These are phyloP conservation scores for Oncorhynchus masou DNA, from an alignment of 2,113 vertebrate genomes.

Conservation along the genomic window DNA sequence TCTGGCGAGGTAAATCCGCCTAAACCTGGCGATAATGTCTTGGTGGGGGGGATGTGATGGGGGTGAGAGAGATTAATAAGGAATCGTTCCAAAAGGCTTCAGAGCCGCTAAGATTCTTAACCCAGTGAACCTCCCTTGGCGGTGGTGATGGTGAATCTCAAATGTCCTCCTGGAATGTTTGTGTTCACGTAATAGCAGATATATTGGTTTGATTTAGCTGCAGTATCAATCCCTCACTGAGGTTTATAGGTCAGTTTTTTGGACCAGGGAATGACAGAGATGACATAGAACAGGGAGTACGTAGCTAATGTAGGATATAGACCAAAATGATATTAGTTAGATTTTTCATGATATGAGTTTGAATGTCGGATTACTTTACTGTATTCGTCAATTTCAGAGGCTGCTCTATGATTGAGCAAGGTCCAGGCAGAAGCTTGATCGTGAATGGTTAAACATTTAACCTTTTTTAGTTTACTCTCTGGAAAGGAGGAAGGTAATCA, in stretches of 20 bases:
- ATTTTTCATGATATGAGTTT: no score
- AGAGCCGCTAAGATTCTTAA: conserved; percentile 91
- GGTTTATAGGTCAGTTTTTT: no score
- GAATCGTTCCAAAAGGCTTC: conserved; percentile 86
- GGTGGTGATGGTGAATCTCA: conserved; percentile 60
- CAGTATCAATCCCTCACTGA: no score
- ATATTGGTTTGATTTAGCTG: no score
- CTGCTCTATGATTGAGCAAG: conserved; percentile 76
- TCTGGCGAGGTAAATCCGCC: conserved; percentile 84
- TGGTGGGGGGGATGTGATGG: conserved; percentile 62
- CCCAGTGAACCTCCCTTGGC: conserved; percentile 85
- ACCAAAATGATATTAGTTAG: no score
- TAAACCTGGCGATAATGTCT: conserved; percentile 90
- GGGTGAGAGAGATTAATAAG: conserved; percentile 93
- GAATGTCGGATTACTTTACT: no score
- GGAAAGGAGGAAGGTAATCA: conserved; percentile 48
- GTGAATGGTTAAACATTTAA: conserved; percentile 50
- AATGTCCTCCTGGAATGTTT: conserved; percentile 66
- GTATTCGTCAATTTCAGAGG: background rate
- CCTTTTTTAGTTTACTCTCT: conserved; percentile 29
- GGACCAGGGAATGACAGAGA: no score
- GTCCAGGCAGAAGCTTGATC: conserved; percentile 77
- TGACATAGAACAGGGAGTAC: no score
- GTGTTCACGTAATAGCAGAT: no score
- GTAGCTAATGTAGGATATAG: no score